Conservation (phyloP, 1,140 invertebrate species). For the Leguminivora glycinivorella region DNA sequence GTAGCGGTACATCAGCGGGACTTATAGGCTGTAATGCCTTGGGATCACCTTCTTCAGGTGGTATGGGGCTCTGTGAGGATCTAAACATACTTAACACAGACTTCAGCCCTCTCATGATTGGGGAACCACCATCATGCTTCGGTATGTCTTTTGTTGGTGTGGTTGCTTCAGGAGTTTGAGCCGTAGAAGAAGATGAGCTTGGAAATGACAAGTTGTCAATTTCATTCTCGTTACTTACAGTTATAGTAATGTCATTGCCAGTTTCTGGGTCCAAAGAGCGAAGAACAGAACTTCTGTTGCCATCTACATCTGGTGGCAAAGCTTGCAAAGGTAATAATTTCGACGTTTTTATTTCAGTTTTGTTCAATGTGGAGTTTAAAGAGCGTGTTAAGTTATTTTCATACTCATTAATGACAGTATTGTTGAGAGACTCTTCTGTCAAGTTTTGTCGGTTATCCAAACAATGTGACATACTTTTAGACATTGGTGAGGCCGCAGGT, state of each 20-base stretch:
- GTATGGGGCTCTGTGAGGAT: conserved; percentile 67
- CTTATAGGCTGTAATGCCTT: conserved; percentile 32
- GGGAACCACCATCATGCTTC: conserved; percentile 57
- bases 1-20: conserved; percentile 14
- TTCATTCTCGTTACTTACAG: conserved; percentile 43
- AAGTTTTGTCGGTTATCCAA: conserved; percentile 46
- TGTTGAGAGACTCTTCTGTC: conserved; percentile 45
- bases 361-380: conserved; percentile 58
- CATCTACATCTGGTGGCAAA: conserved; percentile 42
- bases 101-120: conserved; percentile 67
- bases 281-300: conserved; percentile 40
- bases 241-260: conserved; percentile 49
- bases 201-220: conserved; percentile 58
- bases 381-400: conserved; percentile 55
- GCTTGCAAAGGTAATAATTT: conserved; percentile 57
- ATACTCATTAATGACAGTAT: conserved; percentile 42
- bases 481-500: conserved; percentile 65
- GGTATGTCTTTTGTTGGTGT: conserved; percentile 67
- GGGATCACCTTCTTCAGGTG: conserved; percentile 38
- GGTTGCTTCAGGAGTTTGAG: conserved; percentile 63
- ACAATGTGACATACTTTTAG: conserved; percentile 59
- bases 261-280: conserved; percentile 41
- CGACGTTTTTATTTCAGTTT: conserved; percentile 50
- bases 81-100: conserved; percentile 71
- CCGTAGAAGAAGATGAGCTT: conserved; percentile 60